These are phyloP conservation scores for Lota lota DNA, from an alignment of 2,113 vertebrate species.

Conservation along the genomic window DNA sequence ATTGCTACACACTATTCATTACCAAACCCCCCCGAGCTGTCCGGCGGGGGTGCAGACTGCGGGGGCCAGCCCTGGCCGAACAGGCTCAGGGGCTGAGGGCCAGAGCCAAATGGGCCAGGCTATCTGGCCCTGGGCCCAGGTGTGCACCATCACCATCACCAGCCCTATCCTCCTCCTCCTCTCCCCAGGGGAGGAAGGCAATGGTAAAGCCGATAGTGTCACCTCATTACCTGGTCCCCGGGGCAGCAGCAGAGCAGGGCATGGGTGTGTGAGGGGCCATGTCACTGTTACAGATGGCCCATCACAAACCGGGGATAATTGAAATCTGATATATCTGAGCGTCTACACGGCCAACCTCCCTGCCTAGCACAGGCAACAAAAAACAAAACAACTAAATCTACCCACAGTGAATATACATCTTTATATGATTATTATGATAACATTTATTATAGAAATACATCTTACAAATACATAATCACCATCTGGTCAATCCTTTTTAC, in stretches of 20 bases:
- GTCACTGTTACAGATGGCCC: conserved; percentile 58
- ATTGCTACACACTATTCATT: conserved; percentile 51
- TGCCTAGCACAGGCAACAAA: conserved; percentile 48
- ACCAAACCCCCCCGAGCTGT: conserved; percentile 66
- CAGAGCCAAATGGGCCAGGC: conserved; percentile 65
- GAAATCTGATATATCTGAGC: conserved; percentile 70
- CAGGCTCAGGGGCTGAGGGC: conserved; percentile 62
- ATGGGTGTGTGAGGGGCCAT: conserved; percentile 51
- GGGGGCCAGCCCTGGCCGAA: conserved; percentile 57
- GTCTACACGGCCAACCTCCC: conserved; percentile 42
- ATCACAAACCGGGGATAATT: conserved; percentile 66
- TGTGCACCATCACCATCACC: conserved; percentile 52
- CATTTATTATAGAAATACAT: conserved; percentile 36
- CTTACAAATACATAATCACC: conserved; percentile 21
- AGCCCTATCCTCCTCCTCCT: neutral
- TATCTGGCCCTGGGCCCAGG: conserved; percentile 65
- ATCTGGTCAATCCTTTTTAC: conserved; percentile 15
- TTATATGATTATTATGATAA: conserved; percentile 10
- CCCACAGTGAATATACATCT: no score
- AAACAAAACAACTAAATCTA: no score
- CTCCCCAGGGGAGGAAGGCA: conserved; percentile 52
- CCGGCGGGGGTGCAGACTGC: conserved; percentile 61
- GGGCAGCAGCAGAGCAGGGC: conserved; percentile 64
- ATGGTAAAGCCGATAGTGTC: conserved; percentile 63
- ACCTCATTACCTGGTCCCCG: conserved; percentile 74